Evolutionary conservation across 2,113 vertebrate genomes (phyloP).

Genomic region (Reinhardtius hippoglossoides): DNA sequence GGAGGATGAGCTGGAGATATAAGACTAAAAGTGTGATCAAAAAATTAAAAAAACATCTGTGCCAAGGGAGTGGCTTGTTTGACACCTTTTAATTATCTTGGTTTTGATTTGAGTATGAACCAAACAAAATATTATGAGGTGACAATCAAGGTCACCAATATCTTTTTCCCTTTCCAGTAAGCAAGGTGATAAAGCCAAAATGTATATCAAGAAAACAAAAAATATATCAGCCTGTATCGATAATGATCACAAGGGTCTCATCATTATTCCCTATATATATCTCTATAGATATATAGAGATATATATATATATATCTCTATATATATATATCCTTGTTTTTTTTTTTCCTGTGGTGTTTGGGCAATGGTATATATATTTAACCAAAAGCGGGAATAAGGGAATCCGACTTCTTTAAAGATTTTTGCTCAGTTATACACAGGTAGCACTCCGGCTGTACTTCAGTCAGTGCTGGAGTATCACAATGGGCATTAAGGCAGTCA

Average conservation of each 20-base stretch:
- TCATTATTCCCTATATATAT: no score
- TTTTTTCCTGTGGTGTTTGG: no score
- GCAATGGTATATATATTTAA: no score
- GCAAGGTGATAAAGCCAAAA: no score
- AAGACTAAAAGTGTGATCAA: conserved; percentile 4
- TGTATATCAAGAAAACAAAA: no score
- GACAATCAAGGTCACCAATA: conserved; percentile 5
- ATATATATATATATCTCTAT: no score
- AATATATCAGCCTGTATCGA: background rate
- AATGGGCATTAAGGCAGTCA: conserved; percentile 42
- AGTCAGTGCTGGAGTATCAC: conserved; percentile 39
- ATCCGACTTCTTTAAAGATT: background rate
- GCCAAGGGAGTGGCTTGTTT: conserved; percentile 17
- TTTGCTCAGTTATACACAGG: background rate
- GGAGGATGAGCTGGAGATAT: background rate
- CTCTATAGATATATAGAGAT: no score
- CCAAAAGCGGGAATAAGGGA: background rate
- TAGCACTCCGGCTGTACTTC: conserved; percentile 6
- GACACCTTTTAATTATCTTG: conserved; percentile 41
- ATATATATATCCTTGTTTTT: no score
- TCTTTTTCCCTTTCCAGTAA: background rate
- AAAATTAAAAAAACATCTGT: background rate
- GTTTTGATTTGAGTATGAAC: background rate
- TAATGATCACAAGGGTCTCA: no score
- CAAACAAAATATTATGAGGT: background rate